phyloP scores from a whole-genome alignment of 2,797 vertebrate species.

The Amblyraja radiata region DNA sequence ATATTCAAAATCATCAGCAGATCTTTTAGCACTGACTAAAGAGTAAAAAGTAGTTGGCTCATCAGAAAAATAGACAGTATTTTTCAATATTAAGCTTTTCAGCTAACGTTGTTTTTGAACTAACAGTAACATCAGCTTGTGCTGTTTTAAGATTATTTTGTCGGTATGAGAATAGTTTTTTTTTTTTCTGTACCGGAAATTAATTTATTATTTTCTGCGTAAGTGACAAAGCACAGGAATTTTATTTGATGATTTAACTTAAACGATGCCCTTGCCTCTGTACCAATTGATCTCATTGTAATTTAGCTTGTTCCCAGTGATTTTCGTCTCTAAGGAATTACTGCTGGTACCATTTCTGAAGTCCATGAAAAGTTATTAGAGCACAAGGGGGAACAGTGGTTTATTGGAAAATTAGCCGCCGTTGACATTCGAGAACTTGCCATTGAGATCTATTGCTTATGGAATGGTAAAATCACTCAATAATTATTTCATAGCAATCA shows the following conservation, averaged over 20 bases:
- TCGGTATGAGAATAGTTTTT: background rate
- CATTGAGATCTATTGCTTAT: background rate
- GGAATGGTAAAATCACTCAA: background rate
- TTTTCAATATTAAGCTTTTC: background rate
- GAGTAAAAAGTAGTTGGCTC: background rate
- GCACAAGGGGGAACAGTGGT: background rate
- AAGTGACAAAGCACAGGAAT: background rate
- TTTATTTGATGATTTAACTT: background rate
- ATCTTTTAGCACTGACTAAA: background rate
- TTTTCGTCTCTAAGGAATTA: background rate
- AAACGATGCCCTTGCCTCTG: background rate
- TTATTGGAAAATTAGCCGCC: background rate
- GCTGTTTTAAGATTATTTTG: background rate
- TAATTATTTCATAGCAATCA: background rate
- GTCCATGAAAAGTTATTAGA: background rate
- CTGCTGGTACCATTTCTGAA: background rate
- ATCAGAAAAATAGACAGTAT: background rate
- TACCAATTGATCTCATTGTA: background rate
- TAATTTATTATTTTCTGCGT: background rate
- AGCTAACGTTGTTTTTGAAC: background rate
- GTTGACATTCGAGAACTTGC: background rate
- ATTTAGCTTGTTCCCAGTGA: conserved; percentile 5
- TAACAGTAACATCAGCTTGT: background rate
- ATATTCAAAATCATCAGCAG: background rate
- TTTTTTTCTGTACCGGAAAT: background rate